Conservation (phyloP, 2,797 vertebrate genomes). For the Nannoperca obscura region DNA sequence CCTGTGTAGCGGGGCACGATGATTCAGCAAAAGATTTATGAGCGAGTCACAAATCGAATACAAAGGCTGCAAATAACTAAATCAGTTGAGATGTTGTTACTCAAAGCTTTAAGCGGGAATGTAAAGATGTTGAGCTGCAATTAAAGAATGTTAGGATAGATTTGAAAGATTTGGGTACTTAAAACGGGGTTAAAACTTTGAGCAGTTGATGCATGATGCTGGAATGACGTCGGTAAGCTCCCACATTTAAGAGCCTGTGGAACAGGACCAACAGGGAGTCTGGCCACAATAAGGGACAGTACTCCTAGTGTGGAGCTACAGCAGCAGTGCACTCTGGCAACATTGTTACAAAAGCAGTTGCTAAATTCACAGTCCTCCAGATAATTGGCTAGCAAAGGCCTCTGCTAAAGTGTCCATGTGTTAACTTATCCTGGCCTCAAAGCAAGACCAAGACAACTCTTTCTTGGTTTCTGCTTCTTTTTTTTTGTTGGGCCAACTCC, state of each 20-base stretch:
- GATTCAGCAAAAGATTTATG: conserved; percentile 26
- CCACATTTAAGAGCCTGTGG: conserved; percentile 24
- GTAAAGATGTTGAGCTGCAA: conserved; percentile 40
- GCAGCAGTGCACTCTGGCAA: conserved; percentile 68
- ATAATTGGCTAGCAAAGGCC: conserved; percentile 47
- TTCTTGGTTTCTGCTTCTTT: conserved; percentile 30
- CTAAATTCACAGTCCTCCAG: conserved; percentile 58
- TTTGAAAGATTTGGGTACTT: conserved; percentile 30
- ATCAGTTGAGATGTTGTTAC: conserved; percentile 31
- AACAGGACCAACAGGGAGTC: conserved; percentile 42
- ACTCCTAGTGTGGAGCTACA: conserved; percentile 51
- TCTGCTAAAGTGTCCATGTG: conserved; percentile 34
- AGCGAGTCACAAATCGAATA: conserved; percentile 38
- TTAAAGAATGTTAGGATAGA: conserved; percentile 33
- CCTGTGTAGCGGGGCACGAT: conserved; percentile 34
- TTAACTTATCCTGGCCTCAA: conserved; percentile 40
- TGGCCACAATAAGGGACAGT: conserved; percentile 34
- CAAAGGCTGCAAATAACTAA: conserved; percentile 28
- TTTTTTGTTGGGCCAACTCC: conserved; percentile 20
- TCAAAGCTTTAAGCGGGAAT: conserved; percentile 60
- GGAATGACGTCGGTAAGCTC: conserved; percentile 54
- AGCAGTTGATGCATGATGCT: conserved; percentile 35
- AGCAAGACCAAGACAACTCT: conserved; percentile 33
- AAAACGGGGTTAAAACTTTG: conserved; percentile 44
- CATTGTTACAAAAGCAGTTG: conserved; percentile 64